phyloP scores from a whole-genome alignment of 2,113 vertebrate species.

The Osmerus mordax region DNA sequence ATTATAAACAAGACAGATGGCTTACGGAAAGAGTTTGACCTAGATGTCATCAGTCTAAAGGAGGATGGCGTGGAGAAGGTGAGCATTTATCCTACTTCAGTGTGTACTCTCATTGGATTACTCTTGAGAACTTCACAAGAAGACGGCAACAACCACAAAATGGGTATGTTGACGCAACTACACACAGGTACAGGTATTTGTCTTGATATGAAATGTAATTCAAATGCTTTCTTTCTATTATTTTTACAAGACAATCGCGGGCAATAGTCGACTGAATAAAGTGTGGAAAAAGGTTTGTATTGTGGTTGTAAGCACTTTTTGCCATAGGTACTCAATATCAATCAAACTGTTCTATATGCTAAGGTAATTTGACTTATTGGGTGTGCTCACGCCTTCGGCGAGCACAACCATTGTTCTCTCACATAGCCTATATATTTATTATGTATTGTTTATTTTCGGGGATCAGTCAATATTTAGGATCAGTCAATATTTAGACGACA shows the following conservation, averaged over 20 bases:
- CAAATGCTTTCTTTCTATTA: slow-evolving; percentile 68
- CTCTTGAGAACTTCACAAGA: neutral
- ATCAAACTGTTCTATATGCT: no score
- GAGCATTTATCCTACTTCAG: slow-evolving; percentile 25
- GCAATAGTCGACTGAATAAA: slow-evolving; percentile 83
- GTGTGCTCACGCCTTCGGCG: no score
- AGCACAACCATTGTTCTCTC: no score
- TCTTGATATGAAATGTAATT: slow-evolving; percentile 46
- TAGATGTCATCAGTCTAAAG: slow-evolving; percentile 97
- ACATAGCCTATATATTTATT: no score
- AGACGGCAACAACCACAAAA: neutral
- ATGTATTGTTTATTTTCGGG: no score
- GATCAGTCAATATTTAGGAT: no score
- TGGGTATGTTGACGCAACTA: neutral
- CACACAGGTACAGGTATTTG: no score
- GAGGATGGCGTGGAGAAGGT: slow-evolving; percentile 98
- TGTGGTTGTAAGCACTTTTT: slow-evolving; percentile 26
- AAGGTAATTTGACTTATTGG: no score
- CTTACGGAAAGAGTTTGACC: slow-evolving; percentile 92
- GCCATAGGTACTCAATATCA: no score
- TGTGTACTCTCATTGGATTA: no score
- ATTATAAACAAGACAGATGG: slow-evolving; percentile 94
- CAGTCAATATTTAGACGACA: no score
- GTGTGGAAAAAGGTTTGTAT: slow-evolving; percentile 98
- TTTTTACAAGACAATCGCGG: slow-evolving; percentile 82